Percentiles rank a stretch among this genome's conserved stretches.
phyloP scores from a whole-genome alignment of 1,140 invertebrate genomes.

The Pseudachorutes palmiensis region DNA sequence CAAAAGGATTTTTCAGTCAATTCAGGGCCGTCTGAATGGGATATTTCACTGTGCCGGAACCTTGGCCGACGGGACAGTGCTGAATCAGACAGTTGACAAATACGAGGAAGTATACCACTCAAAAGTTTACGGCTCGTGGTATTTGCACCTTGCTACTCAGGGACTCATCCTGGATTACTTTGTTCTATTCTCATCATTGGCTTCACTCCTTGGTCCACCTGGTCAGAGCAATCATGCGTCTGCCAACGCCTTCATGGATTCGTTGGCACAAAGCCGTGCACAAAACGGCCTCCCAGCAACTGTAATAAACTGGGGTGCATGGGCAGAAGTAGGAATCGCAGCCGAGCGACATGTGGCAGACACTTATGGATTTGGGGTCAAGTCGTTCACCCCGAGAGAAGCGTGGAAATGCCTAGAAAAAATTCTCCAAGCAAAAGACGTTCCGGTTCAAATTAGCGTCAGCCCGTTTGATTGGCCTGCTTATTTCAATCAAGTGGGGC shows the following conservation, averaged over 20 bases:
- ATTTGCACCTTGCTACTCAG: slow-evolving; percentile 20
- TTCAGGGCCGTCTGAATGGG: slow-evolving; percentile 7
- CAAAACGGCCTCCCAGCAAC: slow-evolving; percentile 14
- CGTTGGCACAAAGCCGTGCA: slow-evolving; percentile 14
- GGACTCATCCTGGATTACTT: slow-evolving; percentile 15
- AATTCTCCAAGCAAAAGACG: not conserved
- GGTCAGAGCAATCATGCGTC: slow-evolving; percentile 19
- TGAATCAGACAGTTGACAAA: slow-evolving; percentile 14
- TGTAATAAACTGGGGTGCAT: slow-evolving; percentile 16
- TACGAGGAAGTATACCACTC: slow-evolving; percentile 17
- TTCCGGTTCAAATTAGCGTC: not conserved
- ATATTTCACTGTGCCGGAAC: slow-evolving; percentile 23
- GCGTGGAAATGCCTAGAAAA: not conserved
- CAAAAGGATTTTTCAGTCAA: not conserved
- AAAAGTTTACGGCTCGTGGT: slow-evolving; percentile 23
- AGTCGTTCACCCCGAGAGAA: not conserved
- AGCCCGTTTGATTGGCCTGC: not conserved
- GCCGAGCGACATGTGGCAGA: not conserved
- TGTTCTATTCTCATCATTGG: slow-evolving; percentile 17
- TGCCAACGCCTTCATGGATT: slow-evolving; percentile 21
- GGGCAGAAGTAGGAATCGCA: slow-evolving; percentile 14
- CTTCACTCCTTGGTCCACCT: not conserved
- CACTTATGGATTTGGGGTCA: not conserved
- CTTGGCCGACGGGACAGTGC: slow-evolving; percentile 12
- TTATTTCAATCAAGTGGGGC: not conserved